phyloP scores from a whole-genome alignment of 2,113 vertebrate genomes.

The Vireo altiloquus region DNA sequence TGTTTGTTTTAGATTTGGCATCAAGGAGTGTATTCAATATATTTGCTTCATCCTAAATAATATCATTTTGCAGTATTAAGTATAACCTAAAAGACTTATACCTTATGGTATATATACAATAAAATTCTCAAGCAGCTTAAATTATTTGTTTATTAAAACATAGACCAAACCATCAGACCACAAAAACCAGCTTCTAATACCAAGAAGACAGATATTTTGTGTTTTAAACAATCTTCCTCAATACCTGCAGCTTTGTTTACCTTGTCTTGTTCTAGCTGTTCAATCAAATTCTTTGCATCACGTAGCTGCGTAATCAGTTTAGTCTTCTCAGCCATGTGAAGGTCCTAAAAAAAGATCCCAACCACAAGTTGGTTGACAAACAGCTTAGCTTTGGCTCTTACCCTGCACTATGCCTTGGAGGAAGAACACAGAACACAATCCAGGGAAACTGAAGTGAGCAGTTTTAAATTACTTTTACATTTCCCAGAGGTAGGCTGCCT shows the following conservation, averaged over 20 bases:
- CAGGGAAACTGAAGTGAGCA: neutral
- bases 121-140: neutral
- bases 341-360: slow-evolving; percentile 77
- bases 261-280: slow-evolving; percentile 98
- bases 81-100: neutral
- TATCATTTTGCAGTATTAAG: neutral
- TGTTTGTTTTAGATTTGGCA: neutral
- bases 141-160: neutral
- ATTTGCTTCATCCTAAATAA: neutral
- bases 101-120: neutral
- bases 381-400: neutral
- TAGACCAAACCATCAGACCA: neutral
- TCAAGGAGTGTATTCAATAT: neutral
- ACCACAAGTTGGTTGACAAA: neutral
- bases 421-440: neutral
- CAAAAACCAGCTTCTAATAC: slow-evolving; percentile 21
- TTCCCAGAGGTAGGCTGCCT: neutral
- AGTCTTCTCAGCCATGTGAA: slow-evolving; percentile 93
- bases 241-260: slow-evolving; percentile 69
- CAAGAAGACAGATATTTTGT: neutral
- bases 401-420: neutral
- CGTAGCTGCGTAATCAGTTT: slow-evolving; percentile 93
- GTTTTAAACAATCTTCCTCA: neutral
- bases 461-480: neutral
- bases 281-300: slow-evolving; percentile 95